Evolutionary conservation across 2,888 invertebrate genomes (phyloP).

Genomic region (Notocelia uddmanniana): DNA sequence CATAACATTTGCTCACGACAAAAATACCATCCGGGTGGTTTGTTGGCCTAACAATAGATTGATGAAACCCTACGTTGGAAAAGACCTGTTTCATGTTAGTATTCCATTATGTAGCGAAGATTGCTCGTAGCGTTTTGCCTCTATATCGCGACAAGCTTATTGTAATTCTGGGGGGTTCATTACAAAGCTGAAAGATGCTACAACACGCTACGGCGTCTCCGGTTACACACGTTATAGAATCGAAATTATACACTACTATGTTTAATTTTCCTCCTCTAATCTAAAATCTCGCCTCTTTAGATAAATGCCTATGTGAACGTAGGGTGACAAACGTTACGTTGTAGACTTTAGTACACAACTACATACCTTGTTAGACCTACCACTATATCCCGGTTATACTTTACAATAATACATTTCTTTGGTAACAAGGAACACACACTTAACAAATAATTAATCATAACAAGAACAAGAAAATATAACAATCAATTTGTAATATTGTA

Average conservation of each 20-base stretch:
- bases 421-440: conserved; percentile 85
- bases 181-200: not conserved
- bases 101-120: too few species aligned
- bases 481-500: conserved; percentile 68
- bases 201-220: not conserved
- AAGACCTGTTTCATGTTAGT: too few species aligned
- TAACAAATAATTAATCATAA: conserved; percentile 74
- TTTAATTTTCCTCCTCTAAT: not conserved
- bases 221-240: too few species aligned
- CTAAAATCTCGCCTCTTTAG: not conserved
- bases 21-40: conserved; percentile 27
- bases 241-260: too few species aligned
- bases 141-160: not conserved
- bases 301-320: not conserved
- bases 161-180: not conserved
- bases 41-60: not conserved
- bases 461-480: conserved; percentile 83
- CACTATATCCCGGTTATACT: conserved; percentile 48
- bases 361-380: not conserved
- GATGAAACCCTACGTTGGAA: not conserved
- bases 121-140: too few species aligned
- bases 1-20: conserved; percentile 46
- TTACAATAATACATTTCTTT: conserved; percentile 75
- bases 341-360: too few species aligned
- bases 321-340: too few species aligned